Percentiles rank a stretch among this genome's conserved stretches.
phyloP scores from a whole-genome alignment of 2,888 invertebrate species.

The Homarus gammarus region DNA sequence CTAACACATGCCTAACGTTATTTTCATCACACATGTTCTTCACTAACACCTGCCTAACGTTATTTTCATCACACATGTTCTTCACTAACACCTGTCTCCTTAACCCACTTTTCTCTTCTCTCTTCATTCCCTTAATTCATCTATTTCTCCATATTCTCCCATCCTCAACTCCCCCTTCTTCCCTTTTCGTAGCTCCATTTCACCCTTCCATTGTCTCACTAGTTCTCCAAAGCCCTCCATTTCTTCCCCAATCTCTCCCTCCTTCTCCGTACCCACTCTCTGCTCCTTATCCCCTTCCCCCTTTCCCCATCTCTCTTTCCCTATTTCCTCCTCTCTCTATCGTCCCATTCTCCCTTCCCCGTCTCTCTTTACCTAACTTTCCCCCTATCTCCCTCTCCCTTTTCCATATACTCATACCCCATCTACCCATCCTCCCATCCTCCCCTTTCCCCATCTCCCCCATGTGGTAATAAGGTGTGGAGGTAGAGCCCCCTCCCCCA shows the following conservation, averaged over 20 bases:
- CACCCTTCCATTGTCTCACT: background rate
- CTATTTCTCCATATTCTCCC: background rate
- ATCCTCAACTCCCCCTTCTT: background rate
- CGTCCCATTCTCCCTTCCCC: background rate
- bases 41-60: too few species aligned
- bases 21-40: too few species aligned
- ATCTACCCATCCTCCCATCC: background rate
- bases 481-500: background rate
- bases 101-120: too few species aligned
- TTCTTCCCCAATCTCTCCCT: background rate
- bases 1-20: too few species aligned
- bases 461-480: slow-evolving; percentile 6
- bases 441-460: background rate
- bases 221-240: background rate
- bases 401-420: background rate
- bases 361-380: too few species aligned
- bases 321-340: background rate
- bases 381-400: background rate
- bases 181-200: slow-evolving; percentile 8
- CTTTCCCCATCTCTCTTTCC: background rate
- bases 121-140: too few species aligned
- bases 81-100: too few species aligned
- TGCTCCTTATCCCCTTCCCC: background rate
- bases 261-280: background rate
- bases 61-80: too few species aligned